phyloP scores from a whole-genome alignment of 2,797 vertebrate genomes.

The Oreonectes daqikongensis region DNA sequence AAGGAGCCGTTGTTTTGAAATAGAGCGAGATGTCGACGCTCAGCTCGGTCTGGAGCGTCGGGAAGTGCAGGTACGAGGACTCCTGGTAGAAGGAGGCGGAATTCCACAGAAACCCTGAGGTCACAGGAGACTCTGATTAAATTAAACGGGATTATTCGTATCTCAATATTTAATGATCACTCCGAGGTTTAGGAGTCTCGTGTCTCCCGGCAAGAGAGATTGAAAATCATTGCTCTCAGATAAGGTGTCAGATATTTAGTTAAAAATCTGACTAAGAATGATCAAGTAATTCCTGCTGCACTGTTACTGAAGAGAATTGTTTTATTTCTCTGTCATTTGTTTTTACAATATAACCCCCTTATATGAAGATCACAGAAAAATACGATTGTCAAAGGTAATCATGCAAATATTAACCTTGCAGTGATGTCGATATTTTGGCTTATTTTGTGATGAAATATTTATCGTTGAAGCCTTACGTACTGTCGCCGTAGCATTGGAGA shows the following conservation, averaged over 20 bases:
- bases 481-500: constrained; percentile 86
- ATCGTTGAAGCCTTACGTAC: constrained; percentile 68
- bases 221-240: neutral
- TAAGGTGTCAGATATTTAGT: neutral
- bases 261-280: neutral
- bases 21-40: constrained; percentile 89
- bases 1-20: constrained; percentile 85
- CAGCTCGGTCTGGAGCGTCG: constrained; percentile 86
- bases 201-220: neutral
- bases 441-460: too few species aligned
- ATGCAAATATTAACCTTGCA: too few species aligned
- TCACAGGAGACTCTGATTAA: neutral
- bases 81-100: constrained; percentile 80
- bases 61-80: constrained; percentile 87
- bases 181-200: neutral
- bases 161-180: neutral
- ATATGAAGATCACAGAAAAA: too few species aligned
- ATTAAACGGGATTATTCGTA: neutral
- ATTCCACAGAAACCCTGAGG: constrained; percentile 84
- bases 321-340: too few species aligned
- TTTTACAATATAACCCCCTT: too few species aligned
- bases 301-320: too few species aligned
- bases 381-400: too few species aligned
- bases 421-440: too few species aligned
- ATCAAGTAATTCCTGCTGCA: too few species aligned